A percentile compares a stretch with the other conserved stretches of the same genome.
Conservation (phyloP, 2,113 vertebrate genomes). For the Struthio camelus region DNA sequence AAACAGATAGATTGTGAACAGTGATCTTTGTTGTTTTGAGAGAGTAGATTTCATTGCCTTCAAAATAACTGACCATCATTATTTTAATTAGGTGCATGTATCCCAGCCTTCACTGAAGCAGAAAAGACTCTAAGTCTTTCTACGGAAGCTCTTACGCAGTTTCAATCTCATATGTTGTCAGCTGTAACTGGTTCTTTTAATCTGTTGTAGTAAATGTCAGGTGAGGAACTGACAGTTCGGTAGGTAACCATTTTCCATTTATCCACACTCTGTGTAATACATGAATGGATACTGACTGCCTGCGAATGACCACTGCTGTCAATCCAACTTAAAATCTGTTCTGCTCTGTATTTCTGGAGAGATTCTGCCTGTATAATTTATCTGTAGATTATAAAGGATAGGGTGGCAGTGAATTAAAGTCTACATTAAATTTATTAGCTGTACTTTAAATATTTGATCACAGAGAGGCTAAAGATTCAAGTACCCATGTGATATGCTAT, state of each 20-base stretch:
- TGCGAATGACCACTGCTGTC: not conserved
- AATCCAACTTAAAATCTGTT: not conserved
- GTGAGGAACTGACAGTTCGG: conserved; percentile 6
- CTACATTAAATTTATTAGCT: not conserved
- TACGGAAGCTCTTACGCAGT: not conserved
- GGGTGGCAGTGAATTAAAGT: not conserved
- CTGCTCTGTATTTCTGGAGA: not conserved
- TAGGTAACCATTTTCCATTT: conserved; percentile 46
- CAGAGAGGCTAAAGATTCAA: not conserved
- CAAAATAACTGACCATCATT: not conserved
- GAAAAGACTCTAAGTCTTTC: not conserved
- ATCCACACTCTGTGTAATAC: not conserved
- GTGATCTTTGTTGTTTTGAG: not conserved
- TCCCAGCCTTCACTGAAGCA: not conserved
- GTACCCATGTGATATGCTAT: rapidly evolving
- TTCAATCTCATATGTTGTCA: conserved; percentile 8
- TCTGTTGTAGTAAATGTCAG: conserved; percentile 32
- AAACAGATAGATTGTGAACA: conserved; percentile 24
- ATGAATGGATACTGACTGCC: conserved; percentile 13
- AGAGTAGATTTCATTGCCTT: not conserved
- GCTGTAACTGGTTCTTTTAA: conserved; percentile 21
- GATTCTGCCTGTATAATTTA: not conserved
- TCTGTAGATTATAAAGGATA: not conserved
- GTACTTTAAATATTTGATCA: not conserved
- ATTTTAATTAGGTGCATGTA: not conserved